Evolutionary conservation across 2,113 vertebrate species (phyloP).

Genomic region (Pheucticus melanocephalus): DNA sequence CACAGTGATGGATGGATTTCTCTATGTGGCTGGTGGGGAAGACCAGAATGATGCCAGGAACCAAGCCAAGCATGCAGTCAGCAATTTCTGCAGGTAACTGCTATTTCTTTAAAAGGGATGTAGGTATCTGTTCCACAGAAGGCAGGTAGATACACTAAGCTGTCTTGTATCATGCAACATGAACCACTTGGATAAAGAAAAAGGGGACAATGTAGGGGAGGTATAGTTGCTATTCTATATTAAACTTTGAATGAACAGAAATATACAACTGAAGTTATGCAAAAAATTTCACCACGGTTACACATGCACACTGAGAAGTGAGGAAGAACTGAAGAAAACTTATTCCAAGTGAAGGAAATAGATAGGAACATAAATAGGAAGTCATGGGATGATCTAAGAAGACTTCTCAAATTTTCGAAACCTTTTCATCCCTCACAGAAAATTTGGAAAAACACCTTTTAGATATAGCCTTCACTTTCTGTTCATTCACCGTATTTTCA

Average conservation of each 20-base stretch:
- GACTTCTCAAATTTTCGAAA: background rate
- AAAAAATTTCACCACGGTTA: background rate
- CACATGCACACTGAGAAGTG: background rate
- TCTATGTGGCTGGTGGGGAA: conserved; percentile 96
- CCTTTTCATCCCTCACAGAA: background rate
- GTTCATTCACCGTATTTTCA: background rate
- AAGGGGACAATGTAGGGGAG: background rate
- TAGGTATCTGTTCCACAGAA: background rate
- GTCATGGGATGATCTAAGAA: background rate
- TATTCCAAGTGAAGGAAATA: background rate
- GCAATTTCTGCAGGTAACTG: conserved; percentile 96
- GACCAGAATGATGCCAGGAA: conserved; percentile 99
- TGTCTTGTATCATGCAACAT: background rate
- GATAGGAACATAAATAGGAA: background rate
- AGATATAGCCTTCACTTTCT: background rate
- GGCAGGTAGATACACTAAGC: background rate
- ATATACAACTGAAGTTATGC: background rate
- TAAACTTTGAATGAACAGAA: background rate
- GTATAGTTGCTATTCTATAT: background rate
- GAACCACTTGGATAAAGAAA: background rate
- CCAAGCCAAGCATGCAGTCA: conserved; percentile 97
- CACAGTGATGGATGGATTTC: conserved; percentile 94
- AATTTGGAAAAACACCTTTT: background rate
- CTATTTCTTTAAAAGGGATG: background rate
- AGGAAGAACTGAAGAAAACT: background rate